Base-by-base conservation (phyloP, 2,797 vertebrate species). In the Halcyon leucocephala region DNA sequence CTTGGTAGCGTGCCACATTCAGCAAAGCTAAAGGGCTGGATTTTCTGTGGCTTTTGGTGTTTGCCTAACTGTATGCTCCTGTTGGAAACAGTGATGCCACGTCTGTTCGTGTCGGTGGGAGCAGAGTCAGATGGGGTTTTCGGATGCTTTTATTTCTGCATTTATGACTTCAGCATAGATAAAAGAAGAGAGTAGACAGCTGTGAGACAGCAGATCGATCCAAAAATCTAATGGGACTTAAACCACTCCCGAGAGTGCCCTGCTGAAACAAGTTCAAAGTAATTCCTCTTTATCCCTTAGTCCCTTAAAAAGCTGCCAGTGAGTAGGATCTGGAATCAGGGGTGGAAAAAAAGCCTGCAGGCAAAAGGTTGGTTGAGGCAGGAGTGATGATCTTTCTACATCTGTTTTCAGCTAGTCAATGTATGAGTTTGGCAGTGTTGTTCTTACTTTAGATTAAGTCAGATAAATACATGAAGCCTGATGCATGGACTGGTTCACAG, bases 191-290 rank as follows among this genome's bases (percentile, higher is more conserved):
- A 14, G 19, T 29, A 28, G 62, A 31, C 49, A 69, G 35, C 80
- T 84, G 39, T 9, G 52, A 74, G 73, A 58, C 46, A 31, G 46
- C 35, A 13, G 41, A 66, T 93, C 54, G 69, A 10, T 41, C 66
- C 28, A 69, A 79, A 80, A 81, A 54, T 42, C 72, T 76, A 6
- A n/a, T 25, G 44, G 37, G 52, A 52, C 65, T 62, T 33, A 81
- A 83, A 44, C 35, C 29, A 61, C n/a, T 83, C 35, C 48, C 55
- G 55, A 67, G 71, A 57, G 54, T 48, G 60, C 41, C 26, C 15
- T 64, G 57, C 79, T 81, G 55, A 95, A 89, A 87, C 20, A 62
- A 55, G 70, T 89, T 94, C 66, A 62, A 61, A 89, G 58, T 65
- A 48, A 62, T 49, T 84, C 49, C 29, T 72, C 24, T 41, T 90